Percentiles rank a stretch among this genome's conserved stretches.
These are phyloP conservation scores for Xanthorhoe designata DNA, from an alignment of 2,888 invertebrate genomes.

Conservation along the genomic window DNA sequence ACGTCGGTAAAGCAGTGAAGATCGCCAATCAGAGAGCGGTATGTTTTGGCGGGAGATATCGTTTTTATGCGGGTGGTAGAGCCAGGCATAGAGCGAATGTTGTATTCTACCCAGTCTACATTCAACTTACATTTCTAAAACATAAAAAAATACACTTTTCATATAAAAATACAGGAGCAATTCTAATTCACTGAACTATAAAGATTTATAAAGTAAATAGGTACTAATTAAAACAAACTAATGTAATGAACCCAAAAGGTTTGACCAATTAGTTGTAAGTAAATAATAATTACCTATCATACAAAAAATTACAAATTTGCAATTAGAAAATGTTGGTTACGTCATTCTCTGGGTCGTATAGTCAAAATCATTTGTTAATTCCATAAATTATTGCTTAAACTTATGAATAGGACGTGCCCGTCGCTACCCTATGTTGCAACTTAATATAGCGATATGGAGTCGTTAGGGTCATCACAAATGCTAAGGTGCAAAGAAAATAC, in stretches of 20 bases:
- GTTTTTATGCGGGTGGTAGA: slow-evolving; percentile 13
- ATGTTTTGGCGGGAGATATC: slow-evolving; percentile 23
- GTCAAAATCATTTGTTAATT: slow-evolving; percentile 32
- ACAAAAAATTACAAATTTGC: neutral
- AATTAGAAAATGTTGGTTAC: slow-evolving; percentile 13
- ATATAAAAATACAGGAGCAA: neutral
- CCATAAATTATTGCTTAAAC: slow-evolving; percentile 37
- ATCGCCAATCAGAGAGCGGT: slow-evolving; percentile 31
- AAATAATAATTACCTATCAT: neutral
- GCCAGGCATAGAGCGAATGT: neutral
- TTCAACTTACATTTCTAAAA: neutral
- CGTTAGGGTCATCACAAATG: slow-evolving; percentile 35
- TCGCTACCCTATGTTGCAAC: slow-evolving; percentile 44
- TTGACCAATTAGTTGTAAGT: neutral
- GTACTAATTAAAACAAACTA: too few relatives aligned
- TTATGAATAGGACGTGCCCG: slow-evolving; percentile 37
- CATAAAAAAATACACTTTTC: neutral
- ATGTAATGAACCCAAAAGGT: neutral
- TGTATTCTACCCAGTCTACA: slow-evolving; percentile 10
- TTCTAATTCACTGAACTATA: too few relatives aligned
- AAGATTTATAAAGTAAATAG: too few relatives aligned
- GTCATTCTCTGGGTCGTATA: slow-evolving; percentile 34
- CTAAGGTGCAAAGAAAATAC: neutral
- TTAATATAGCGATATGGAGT: slow-evolving; percentile 37
- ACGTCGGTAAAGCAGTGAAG: slow-evolving; percentile 40